Base-by-base conservation (phyloP, 2,797 vertebrate genomes). In the Trachops cirrhosus region DNA sequence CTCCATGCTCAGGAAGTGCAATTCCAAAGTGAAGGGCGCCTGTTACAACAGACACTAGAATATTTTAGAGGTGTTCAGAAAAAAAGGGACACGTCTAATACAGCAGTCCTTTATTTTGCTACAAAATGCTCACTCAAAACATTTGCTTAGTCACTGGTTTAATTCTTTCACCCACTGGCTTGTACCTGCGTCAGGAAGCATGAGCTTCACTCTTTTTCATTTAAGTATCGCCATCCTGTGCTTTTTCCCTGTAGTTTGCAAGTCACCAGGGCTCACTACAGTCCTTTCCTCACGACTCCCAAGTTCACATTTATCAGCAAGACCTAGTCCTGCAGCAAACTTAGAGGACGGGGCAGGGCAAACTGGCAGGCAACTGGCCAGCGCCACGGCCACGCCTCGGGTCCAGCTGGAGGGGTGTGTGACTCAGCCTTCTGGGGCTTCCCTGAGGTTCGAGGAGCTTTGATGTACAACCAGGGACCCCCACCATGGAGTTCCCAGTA, bases 321-420 rank as follows among this genome's bases (percentile, higher is more conserved):
- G 57, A 62, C 57, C 12, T 26, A 7, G 48, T 4, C 64, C 57
- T 86, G 14, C 8, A 26, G 68, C 54, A 86, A 83, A 71, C n/a
- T 34, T n/a, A 21, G 70, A 46, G 6, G 19, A 11, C 2, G 8
- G n/a, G 39, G 15, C 59, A 32, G 24, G 50, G 57, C 26, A 24
- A 46, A 59, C 34, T 32, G 68, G 29, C 48, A 77, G 57, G 6
- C 32, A 16, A 26, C 19, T 22, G 57, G 24, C 24, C 32, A 0
- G 7, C 6, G 21, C 52, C 26, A 19, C 0, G 4, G 46, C 52
- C 70, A 32, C 0, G 3, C 14, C 0, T 3, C 24, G 82, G 67
- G 29, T 2, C 37, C 14, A 32, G 68, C 18, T 0, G 37, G 22
- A 80, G 14, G 5, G 26, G 3, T 15, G 21, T 5, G 2, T 9